Evolutionary conservation across 2,888 invertebrate genomes (phyloP).

Genomic region (Furcula furcula): DNA sequence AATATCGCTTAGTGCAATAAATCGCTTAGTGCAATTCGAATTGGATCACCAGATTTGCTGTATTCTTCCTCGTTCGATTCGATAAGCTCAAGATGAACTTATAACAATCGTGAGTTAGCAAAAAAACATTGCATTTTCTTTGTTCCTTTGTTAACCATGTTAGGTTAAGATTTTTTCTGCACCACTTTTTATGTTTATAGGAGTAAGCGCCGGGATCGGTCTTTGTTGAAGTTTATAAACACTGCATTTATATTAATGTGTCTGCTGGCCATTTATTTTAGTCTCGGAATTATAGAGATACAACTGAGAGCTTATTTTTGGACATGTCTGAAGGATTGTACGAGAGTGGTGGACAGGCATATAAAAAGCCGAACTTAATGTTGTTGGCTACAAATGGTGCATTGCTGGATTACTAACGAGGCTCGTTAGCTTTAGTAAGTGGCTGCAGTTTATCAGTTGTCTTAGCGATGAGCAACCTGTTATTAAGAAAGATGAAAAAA

Average conservation of each 20-base stretch:
- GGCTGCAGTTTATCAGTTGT: no score
- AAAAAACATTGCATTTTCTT: conserved; percentile 13
- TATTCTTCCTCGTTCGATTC: conserved; percentile 6
- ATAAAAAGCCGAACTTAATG: no score
- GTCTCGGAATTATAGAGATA: neutral
- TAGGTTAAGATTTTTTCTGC: neutral
- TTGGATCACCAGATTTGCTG: conserved; percentile 3
- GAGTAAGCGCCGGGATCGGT: neutral
- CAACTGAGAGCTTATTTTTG: neutral
- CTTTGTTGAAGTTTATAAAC: conserved; percentile 1
- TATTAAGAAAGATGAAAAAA: no score
- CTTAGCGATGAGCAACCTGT: no score
- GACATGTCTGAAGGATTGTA: neutral
- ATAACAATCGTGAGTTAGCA: conserved; percentile 8
- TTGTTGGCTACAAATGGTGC: no score
- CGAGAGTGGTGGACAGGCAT: no score
- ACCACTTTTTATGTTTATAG: neutral
- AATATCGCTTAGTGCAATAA: no score
- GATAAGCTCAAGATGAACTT: conserved; percentile 8
- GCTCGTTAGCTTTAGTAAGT: no score
- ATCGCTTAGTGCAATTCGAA: neutral
- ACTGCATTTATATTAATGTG: neutral
- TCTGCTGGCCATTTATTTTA: neutral
- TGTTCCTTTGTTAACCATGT: conserved; percentile 9
- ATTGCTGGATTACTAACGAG: no score